A percentile compares a stretch with the other conserved stretches of the same genome.
phyloP scores from a whole-genome alignment of 2,888 invertebrate species.

The Barypeithes pellucidus region DNA sequence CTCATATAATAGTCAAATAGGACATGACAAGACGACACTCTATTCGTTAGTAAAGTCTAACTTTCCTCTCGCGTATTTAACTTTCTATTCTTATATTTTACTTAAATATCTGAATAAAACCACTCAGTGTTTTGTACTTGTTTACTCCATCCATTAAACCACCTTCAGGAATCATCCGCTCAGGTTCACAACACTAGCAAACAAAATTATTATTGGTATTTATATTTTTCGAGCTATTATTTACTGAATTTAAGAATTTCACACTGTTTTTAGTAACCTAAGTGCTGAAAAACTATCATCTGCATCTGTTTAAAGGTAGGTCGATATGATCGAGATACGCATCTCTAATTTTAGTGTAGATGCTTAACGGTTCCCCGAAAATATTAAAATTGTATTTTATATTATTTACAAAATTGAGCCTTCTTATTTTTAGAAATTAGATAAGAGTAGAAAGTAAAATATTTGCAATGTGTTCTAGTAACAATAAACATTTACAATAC shows the following conservation, averaged over 20 bases:
- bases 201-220: no score
- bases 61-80: no score
- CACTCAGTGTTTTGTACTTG: no score
- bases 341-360: constrained; percentile 37
- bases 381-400: constrained; percentile 33
- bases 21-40: no score
- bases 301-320: neutral
- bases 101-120: no score
- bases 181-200: no score
- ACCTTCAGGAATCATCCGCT: no score
- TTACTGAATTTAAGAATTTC: neutral
- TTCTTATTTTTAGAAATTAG: constrained; percentile 39
- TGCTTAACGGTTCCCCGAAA: constrained; percentile 24
- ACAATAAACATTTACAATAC: neutral
- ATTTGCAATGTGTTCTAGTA: neutral
- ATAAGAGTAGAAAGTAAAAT: constrained; percentile 1
- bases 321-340: constrained; percentile 10
- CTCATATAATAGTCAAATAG: no score
- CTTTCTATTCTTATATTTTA: no score
- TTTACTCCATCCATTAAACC: no score
- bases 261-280: neutral
- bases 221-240: no score
- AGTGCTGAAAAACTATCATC: neutral
- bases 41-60: no score
- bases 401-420: constrained; percentile 33